Percentiles rank a stretch among this genome's conserved stretches.
Evolutionary conservation across 2,888 invertebrate genomes (phyloP).

Genomic region (Melangyna quadrimaculata): DNA sequence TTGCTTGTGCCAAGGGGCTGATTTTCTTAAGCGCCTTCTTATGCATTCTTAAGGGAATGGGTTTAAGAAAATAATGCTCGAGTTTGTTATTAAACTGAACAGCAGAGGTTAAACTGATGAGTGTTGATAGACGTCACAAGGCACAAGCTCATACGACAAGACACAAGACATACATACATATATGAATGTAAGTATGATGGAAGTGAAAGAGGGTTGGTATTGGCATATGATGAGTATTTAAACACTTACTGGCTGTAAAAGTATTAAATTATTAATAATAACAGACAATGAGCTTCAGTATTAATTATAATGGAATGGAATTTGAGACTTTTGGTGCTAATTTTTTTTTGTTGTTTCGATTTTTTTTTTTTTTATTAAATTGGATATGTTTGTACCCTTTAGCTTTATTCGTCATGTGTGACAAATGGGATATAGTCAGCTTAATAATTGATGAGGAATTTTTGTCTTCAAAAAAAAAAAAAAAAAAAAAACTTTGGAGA

Average conservation of each 20-base stretch:
- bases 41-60: background rate
- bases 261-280: constrained; percentile 37
- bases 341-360: background rate
- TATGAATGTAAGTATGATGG: no score
- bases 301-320: constrained; percentile 56
- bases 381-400: constrained; percentile 27
- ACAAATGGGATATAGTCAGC: constrained; percentile 17
- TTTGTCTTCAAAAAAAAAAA: no score
- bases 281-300: constrained; percentile 29
- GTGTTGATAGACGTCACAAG: background rate
- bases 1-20: background rate
- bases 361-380: background rate
- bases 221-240: background rate
- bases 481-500: background rate
- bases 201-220: background rate
- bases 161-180: no score
- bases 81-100: constrained; percentile 10
- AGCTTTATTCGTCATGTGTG: constrained; percentile 29
- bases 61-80: background rate
- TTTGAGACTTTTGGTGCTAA: constrained; percentile 10
- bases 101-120: constrained; percentile 10
- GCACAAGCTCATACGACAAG: no score
- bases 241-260: background rate
- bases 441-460: constrained; percentile 28
- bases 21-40: background rate